Evolutionary conservation across 2,888 invertebrate genomes (phyloP), one percentile per base, ranked within the genome.

Genomic region (Dolomedes plantarius): DNA sequence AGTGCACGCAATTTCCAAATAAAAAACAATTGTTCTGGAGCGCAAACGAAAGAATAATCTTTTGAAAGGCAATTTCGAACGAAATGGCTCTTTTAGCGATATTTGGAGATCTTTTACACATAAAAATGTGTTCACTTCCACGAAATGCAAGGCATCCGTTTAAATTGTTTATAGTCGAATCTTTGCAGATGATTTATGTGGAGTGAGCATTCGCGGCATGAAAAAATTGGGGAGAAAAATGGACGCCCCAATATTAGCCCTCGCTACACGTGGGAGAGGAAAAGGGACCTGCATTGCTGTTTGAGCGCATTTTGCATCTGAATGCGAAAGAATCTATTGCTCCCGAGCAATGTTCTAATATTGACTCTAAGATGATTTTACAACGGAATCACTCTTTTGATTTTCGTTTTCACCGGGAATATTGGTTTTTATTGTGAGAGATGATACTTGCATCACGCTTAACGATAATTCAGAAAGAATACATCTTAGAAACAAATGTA

Each of bases 151-250:
- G 41, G 36, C 68, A 67, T 81, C 74, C 28, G 80, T 81, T 81
- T 74, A 81, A 81, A 82, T 71, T 69, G 65, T 76, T 82, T 82
- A 75, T 82, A 69, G 75, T 39, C 19, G 36, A 46, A 75, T 81
- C 69, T 62, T 31, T 46, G 39, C 19, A n/a, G 62, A 71, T 82
- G 75, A 76, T 82, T 82, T 76, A 71, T 75, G 75, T 41, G 29
- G 27, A 62, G 19, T n/a, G 75, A 39, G 46, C n/a, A 62, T 65
- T 46, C 16, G 1, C 16, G 36, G 11, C 6, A 36, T 2, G 9
- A 13, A 13, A 16, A 16, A 46, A 13, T 46, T 2, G 2, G 16
- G 16, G 11, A 16, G 9, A 13, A 46, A 46, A 46, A 46, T 46
- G 13, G 41, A 16, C 16, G 41, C 1, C 16, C 16, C 41, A 11